phyloP scores from a whole-genome alignment of 92 coral and sea anemone genomes.

The Paramuricea clavata region DNA sequence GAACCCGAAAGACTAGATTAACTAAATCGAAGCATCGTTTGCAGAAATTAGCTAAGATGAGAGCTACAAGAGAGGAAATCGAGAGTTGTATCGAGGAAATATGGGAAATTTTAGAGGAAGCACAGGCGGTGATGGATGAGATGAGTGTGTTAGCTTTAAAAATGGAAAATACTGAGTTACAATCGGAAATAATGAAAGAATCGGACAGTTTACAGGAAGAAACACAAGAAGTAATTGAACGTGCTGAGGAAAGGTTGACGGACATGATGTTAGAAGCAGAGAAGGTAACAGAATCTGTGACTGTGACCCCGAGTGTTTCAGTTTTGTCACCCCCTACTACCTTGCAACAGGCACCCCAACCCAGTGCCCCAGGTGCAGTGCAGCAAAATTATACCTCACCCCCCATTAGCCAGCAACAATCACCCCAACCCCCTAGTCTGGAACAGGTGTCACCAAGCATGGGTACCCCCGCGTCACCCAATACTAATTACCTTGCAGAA shows the following conservation, averaged over 20 bases:
- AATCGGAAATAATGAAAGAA: background rate
- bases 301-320: background rate
- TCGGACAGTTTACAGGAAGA: background rate
- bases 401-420: background rate
- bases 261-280: background rate
- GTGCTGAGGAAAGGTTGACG: background rate
- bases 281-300: constrained; percentile 1
- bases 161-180: constrained; percentile 13
- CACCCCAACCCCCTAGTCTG: background rate
- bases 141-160: background rate
- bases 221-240: background rate
- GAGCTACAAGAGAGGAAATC: constrained; percentile 1
- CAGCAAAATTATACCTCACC: background rate
- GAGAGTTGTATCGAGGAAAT: constrained; percentile 16
- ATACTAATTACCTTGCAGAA: background rate
- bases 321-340: background rate
- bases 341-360: background rate
- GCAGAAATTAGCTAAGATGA: background rate
- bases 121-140: constrained; percentile 1
- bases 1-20: constrained; percentile 5
- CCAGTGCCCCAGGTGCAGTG: background rate
- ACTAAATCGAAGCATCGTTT: constrained; percentile 25
- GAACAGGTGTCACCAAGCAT: background rate
- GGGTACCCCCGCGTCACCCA: background rate
- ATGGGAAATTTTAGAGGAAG: background rate